These are phyloP conservation scores for Oscheius sp. DNA, from an alignment of 2,888 invertebrate genomes.

Conservation along the genomic window DNA sequence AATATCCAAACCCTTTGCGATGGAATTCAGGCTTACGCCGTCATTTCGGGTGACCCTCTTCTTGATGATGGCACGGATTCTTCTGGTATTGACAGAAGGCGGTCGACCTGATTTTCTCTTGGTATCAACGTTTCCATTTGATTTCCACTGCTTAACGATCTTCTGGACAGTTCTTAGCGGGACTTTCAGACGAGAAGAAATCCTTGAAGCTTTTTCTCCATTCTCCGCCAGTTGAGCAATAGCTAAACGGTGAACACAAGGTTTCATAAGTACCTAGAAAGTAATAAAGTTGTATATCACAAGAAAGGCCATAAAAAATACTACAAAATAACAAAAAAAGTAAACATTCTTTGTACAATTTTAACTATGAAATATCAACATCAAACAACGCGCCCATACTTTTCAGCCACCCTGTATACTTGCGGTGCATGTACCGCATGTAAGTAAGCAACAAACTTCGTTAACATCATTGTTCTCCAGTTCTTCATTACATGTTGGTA, in stretches of 20 bases:
- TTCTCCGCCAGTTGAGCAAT: background rate
- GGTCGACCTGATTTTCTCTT: background rate
- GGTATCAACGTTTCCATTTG: background rate
- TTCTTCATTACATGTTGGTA: too few relatives aligned
- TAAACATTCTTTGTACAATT: too few relatives aligned
- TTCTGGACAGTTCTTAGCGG: background rate
- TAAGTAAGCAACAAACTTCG: too few relatives aligned
- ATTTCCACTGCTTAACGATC: constrained; percentile 3
- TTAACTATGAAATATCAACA: too few relatives aligned
- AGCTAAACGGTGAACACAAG: background rate
- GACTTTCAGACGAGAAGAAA: background rate
- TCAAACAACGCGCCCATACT: too few relatives aligned
- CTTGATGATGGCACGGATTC: constrained; percentile 1
- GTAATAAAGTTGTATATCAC: background rate
- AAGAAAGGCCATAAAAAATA: background rate
- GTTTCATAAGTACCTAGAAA: background rate
- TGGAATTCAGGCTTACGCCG: background rate
- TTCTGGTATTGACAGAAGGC: background rate
- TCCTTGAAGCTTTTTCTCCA: background rate
- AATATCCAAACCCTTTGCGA: background rate
- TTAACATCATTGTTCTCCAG: too few relatives aligned
- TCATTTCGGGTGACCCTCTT: constrained; percentile 7
- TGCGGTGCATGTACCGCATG: too few relatives aligned
- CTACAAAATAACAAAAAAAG: background rate
- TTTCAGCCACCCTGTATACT: too few relatives aligned